Evolutionary conservation across 2,797 vertebrate genomes (phyloP).

Genomic region (Acanthornis magna): DNA sequence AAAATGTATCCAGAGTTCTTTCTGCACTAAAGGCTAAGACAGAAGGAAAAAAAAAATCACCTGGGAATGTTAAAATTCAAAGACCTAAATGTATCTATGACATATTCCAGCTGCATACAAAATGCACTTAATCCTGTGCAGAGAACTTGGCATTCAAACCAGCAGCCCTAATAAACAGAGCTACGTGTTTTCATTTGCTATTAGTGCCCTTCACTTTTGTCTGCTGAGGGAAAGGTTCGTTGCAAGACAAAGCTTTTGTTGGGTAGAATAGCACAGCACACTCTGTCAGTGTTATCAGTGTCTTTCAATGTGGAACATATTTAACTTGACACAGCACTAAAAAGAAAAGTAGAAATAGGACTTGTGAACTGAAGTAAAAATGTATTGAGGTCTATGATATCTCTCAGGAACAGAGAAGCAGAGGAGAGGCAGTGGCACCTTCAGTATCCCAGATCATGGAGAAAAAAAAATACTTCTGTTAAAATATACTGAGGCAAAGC

Average conservation of each 20-base stretch:
- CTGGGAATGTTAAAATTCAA: constrained; percentile 67
- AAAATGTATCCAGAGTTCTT: background rate
- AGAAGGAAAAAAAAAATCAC: constrained; percentile 29
- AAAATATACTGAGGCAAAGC: background rate
- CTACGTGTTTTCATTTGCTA: constrained; percentile 29
- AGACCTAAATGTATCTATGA: constrained; percentile 73
- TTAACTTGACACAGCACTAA: constrained; percentile 51
- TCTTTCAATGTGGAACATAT: constrained; percentile 54
- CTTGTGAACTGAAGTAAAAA: constrained; percentile 25
- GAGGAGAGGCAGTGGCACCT: background rate
- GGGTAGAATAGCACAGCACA: constrained; percentile 31
- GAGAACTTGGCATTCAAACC: constrained; percentile 48
- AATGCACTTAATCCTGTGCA: constrained; percentile 51
- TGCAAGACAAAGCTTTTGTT: constrained; percentile 46
- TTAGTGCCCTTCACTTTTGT: constrained; percentile 31
- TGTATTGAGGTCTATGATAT: background rate
- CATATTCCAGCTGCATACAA: constrained; percentile 77
- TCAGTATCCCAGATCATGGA: background rate
- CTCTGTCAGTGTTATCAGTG: constrained; percentile 61
- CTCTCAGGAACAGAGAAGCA: background rate
- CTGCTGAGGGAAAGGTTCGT: constrained; percentile 16
- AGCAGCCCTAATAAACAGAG: constrained; percentile 35
- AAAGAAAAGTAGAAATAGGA: constrained; percentile 12
- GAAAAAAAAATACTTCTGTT: background rate
- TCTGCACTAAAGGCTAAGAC: constrained; percentile 10